phyloP scores from a whole-genome alignment of 2,888 invertebrate genomes.

The Rosalia funebris region DNA sequence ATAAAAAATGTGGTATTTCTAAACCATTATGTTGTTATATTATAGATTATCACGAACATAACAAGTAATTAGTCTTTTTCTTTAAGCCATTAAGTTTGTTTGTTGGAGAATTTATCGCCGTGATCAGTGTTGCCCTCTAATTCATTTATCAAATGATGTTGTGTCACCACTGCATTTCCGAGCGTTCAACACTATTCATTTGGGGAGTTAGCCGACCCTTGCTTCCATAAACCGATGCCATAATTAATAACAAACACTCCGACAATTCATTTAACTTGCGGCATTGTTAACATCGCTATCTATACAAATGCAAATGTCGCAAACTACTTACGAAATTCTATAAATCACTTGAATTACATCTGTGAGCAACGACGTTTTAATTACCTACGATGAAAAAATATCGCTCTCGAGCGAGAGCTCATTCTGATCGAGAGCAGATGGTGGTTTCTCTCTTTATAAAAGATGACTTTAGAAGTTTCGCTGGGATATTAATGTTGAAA shows the following conservation, averaged over 20 bases:
- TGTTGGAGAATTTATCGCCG: slow-evolving; percentile 14
- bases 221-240: slow-evolving; percentile 55
- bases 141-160: slow-evolving; percentile 39
- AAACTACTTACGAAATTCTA: slow-evolving; percentile 40
- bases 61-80: slow-evolving; percentile 10
- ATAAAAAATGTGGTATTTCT: no score
- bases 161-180: slow-evolving; percentile 42
- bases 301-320: slow-evolving; percentile 45
- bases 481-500: slow-evolving; percentile 14
- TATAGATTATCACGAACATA: no score
- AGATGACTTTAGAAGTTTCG: slow-evolving; percentile 12
- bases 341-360: slow-evolving; percentile 36
- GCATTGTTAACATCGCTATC: slow-evolving; percentile 51
- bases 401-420: slow-evolving; percentile 8
- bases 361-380: slow-evolving; percentile 13
- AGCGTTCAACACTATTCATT: slow-evolving; percentile 24
- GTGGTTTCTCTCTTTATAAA: slow-evolving; percentile 11
- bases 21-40: no score
- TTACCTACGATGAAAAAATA: slow-evolving; percentile 23
- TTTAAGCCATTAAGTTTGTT: slow-evolving; percentile 12
- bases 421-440: slow-evolving; percentile 27
- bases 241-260: slow-evolving; percentile 61
- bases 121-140: slow-evolving; percentile 35
- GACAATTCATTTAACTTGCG: slow-evolving; percentile 57
- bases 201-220: slow-evolving; percentile 36